Conservation (phyloP, 2,888 invertebrate species). For the Syritta pipiens region DNA sequence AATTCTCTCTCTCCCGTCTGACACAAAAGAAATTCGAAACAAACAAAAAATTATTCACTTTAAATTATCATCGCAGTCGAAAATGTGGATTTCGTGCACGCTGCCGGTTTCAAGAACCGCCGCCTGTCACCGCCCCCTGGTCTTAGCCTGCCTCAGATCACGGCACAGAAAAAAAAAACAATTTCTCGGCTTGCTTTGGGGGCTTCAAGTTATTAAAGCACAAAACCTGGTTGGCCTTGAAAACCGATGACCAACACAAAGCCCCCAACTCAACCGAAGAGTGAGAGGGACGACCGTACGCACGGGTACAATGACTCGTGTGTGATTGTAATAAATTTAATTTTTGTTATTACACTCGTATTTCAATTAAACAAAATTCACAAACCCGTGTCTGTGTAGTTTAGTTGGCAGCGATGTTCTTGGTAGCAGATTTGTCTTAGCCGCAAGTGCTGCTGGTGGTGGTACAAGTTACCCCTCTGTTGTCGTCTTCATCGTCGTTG, state of each 20-base stretch:
- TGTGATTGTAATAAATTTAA: conserved; percentile 28
- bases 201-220: conserved; percentile 36
- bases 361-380: conserved; percentile 34
- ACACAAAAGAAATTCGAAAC: conserved; percentile 44
- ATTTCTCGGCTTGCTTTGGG: conserved; percentile 32
- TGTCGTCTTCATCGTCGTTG: neutral
- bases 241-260: conserved; percentile 49
- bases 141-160: neutral
- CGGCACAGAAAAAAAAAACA: conserved; percentile 15
- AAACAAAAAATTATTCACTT: conserved; percentile 21
- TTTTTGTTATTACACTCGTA: conserved; percentile 21
- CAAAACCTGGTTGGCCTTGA: conserved; percentile 68
- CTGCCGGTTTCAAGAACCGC: conserved; percentile 17
- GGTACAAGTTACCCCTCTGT: neutral
- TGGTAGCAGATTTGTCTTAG: conserved; percentile 10
- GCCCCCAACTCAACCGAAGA: conserved; percentile 13
- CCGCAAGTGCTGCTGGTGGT: neutral
- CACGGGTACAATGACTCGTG: conserved; percentile 57
- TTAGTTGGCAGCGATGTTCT: conserved; percentile 3
- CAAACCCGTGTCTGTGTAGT: neutral
- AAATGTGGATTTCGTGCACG: conserved; percentile 28
- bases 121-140: neutral
- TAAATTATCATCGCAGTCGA: conserved; percentile 37
- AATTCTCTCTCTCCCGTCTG: neutral
- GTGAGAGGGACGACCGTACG: conserved; percentile 13